Conservation (phyloP, 2,113 vertebrate species). For the Phrynosoma platyrhinos region DNA sequence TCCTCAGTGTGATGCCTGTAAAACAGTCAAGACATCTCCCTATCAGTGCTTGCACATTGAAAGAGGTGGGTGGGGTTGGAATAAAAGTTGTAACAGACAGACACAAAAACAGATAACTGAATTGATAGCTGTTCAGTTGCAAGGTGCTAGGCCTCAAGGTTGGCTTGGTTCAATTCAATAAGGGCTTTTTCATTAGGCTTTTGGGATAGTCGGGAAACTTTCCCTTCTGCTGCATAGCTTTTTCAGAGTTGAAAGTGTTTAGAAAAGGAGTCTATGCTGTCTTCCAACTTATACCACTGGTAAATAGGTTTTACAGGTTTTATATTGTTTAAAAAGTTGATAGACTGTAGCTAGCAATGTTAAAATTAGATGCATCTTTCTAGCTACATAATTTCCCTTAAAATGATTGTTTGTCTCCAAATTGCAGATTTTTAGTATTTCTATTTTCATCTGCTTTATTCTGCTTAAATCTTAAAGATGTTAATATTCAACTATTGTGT, state of each 20-base stretch:
- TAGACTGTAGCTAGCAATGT: not conserved
- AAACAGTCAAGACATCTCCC: not conserved
- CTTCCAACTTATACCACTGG: not conserved
- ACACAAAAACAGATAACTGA: not conserved
- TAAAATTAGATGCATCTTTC: not conserved
- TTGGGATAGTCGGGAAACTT: not conserved
- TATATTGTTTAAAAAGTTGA: constrained; percentile 7
- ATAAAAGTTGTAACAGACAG: not conserved
- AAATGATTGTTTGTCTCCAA: not conserved
- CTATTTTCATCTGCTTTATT: not conserved
- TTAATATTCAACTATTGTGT: too few species aligned
- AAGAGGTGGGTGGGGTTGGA: constrained; percentile 22
- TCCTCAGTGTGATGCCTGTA: not conserved
- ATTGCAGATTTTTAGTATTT: not conserved
- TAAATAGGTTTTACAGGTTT: not conserved
- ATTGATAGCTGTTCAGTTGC: not conserved
- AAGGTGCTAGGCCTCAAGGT: not conserved
- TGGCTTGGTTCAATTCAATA: not conserved
- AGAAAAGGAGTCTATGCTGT: not conserved
- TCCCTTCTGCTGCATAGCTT: not conserved
- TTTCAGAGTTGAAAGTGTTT: not conserved
- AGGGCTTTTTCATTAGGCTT: not conserved
- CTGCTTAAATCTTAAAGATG: too few species aligned
- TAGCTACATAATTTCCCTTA: not conserved
- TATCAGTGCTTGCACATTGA: constrained; percentile 32